Base-by-base conservation (phyloP, 2,113 vertebrate species). In the Corynorhinus townsendii region DNA sequence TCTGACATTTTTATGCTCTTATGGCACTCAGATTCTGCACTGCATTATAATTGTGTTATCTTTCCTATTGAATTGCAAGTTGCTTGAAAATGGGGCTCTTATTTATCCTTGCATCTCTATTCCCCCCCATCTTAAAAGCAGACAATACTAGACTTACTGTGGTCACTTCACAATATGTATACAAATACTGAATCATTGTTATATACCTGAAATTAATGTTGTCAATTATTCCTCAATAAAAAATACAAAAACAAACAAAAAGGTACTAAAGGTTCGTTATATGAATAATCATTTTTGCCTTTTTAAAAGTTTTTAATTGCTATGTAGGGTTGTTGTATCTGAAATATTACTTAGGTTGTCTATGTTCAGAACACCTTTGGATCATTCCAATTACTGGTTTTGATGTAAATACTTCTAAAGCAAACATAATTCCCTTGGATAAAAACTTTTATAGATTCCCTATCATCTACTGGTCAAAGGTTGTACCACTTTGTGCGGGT, bases 341-440 rank as follows among this genome's bases (percentile, higher is more conserved):
- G n/a, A 35, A 80, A 49, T 40, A 77, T 79, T 93, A 77, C 4
- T 56, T 73, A 56, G 40, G 40, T 26, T 38, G 26, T 49, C 8
- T 17, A 43, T 52, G 22, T 73, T 71, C 7, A 47, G 38, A 84
- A 43, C 10, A 83, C 5, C 79, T 54, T 62, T 1, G 15, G 40
- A 62, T 47, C 17, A 73, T 6, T 35, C 11, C 49, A 94, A 76
- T 81, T 62, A 62, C 24, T 81, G 22, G 56, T 45, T 72, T 71
- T 28, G 22, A 47, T 72, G 22, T 28, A 90, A 75, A 79, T 90
- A 89, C 3, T 76, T 69, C 62, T 71, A 43, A 66, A 66, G 54
- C 43, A 89, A 92, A 96, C 94, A 82, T 35, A 93, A 81, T 66
- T 83, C 33, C 38, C 45, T 16, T 62, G 45, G 11, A 86, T 89